Conservation (phyloP, 2,113 vertebrate species). For the Chionomys nivalis region DNA sequence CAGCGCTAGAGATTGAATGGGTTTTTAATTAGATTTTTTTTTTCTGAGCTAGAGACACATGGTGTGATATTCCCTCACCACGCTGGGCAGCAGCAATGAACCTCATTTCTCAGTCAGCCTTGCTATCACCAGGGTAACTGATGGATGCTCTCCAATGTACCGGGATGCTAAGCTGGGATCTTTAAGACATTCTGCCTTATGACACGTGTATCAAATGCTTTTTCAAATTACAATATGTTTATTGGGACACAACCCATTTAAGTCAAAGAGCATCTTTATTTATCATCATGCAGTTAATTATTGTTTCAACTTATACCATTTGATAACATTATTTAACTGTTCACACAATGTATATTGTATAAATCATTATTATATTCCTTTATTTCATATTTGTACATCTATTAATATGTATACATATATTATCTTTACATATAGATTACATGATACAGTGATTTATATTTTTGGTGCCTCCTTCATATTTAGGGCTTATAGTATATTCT, state of each 20-base stretch:
- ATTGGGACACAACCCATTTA: neutral
- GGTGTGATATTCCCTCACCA: neutral
- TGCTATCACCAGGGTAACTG: neutral
- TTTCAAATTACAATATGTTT: neutral
- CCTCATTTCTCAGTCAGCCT: neutral
- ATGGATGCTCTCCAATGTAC: neutral
- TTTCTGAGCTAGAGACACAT: neutral
- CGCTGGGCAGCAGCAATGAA: neutral
- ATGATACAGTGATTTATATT: neutral
- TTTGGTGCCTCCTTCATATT: neutral
- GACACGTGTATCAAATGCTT: neutral
- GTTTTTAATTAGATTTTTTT: neutral
- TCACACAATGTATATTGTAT: neutral
- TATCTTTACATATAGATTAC: neutral
- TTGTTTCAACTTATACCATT: neutral
- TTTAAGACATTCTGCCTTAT: neutral
- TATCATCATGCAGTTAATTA: neutral
- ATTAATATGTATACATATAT: neutral
- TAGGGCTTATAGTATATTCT: slow-evolving; percentile 2
- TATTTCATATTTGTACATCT: neutral
- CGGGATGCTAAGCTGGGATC: neutral
- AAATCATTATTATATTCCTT: neutral
- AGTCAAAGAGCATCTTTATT: neutral
- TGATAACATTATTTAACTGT: neutral
- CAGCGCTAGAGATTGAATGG: neutral